A percentile compares a stretch with the other conserved stretches of the same genome.
Conservation (phyloP, 2,888 invertebrate species). For the Baronia brevicornis region DNA sequence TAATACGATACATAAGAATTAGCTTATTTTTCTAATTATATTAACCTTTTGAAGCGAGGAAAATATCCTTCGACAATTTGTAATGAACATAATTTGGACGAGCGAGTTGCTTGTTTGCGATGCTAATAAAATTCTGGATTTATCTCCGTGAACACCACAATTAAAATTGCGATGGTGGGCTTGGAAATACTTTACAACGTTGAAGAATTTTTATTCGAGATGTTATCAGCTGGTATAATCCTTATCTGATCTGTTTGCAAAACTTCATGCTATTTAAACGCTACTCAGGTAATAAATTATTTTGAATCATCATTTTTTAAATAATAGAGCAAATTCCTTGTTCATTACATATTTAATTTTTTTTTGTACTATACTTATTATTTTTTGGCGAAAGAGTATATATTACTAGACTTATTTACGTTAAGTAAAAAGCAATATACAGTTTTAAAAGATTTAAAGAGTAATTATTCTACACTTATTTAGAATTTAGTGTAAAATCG, state of each 20-base stretch:
- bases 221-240: conserved; percentile 32
- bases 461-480: conserved; percentile 16
- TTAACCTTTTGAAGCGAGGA: conserved; percentile 3
- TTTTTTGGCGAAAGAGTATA: too few species aligned
- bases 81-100: conserved; percentile 34
- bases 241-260: conserved; percentile 29
- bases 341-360: too few species aligned
- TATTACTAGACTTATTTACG: too few species aligned
- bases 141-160: conserved; percentile 38
- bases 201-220: conserved; percentile 18
- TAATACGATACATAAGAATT: conserved; percentile 1
- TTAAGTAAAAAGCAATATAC: too few species aligned
- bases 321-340: too few species aligned
- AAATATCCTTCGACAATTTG: conserved; percentile 28
- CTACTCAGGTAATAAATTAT: conserved; percentile 7
- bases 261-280: conserved; percentile 10
- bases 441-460: conserved; percentile 15
- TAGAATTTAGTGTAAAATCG: too few species aligned
- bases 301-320: too few species aligned
- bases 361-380: too few species aligned
- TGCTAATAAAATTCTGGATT: conserved; percentile 56
- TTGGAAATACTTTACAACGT: conserved; percentile 41
- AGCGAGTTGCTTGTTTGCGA: conserved; percentile 50
- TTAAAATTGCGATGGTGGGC: conserved; percentile 48
- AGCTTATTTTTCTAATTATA: neutral